Evolutionary conservation across 2,113 vertebrate species (phyloP).

Genomic region (Indri indri): DNA sequence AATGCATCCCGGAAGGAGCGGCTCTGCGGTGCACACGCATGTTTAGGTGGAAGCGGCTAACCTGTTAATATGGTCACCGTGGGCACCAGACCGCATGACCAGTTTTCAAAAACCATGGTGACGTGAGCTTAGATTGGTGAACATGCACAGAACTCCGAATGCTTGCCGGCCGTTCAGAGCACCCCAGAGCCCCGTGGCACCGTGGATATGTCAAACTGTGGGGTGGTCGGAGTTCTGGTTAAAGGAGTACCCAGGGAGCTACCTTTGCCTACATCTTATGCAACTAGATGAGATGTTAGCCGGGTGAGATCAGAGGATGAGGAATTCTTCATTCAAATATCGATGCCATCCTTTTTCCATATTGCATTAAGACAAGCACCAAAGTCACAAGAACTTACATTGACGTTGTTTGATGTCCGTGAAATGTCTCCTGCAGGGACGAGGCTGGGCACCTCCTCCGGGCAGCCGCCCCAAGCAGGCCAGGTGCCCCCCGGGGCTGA

Average conservation of each 20-base stretch:
- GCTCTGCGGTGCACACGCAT: neutral
- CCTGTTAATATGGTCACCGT: neutral
- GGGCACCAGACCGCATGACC: neutral
- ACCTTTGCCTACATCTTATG: neutral
- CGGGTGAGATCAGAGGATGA: neutral
- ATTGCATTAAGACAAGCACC: neutral
- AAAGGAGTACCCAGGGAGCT: neutral
- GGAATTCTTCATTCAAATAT: neutral
- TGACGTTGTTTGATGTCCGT: too few relatives aligned
- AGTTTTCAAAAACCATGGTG: neutral
- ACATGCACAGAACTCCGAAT: neutral
- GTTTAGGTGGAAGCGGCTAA: neutral
- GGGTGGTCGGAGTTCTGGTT: neutral
- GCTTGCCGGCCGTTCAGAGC: neutral
- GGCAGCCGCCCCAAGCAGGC: neutral
- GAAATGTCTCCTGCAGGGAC: neutral
- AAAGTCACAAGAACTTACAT: neutral
- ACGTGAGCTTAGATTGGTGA: neutral
- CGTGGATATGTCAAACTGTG: fast-evolving
- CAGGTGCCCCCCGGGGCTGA: neutral
- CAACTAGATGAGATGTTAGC: neutral
- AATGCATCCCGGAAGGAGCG: fast-evolving
- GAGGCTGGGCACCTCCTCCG: neutral
- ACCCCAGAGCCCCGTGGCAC: fast-evolving
- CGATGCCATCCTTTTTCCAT: neutral